A percentile compares a stretch with the other conserved stretches of the same genome.
Evolutionary conservation across 2,797 vertebrate species (phyloP).

Genomic region (Myotis myotis): DNA sequence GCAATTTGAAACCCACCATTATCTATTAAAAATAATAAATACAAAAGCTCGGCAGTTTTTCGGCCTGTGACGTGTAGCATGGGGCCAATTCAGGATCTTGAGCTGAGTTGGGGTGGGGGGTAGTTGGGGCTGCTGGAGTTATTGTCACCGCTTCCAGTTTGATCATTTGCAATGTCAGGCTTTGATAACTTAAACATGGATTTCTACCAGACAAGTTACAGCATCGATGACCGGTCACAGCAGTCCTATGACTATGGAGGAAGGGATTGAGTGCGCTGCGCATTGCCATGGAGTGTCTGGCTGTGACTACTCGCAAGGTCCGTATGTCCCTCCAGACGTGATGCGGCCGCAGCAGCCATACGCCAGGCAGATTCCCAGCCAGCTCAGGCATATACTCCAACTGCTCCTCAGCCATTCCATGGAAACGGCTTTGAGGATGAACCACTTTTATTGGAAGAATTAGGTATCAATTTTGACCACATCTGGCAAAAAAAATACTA

Average conservation of each 20-base stretch:
- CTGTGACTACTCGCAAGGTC: conserved; percentile 90
- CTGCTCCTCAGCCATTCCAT: conserved; percentile 91
- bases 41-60: neutral
- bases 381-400: conserved; percentile 87
- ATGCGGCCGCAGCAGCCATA: conserved; percentile 89
- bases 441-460: conserved; percentile 95
- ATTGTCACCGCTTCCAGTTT: neutral
- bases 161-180: conserved; percentile 90
- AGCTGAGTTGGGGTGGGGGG: neutral
- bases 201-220: conserved; percentile 97
- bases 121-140: neutral
- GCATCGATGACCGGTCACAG: conserved; percentile 92
- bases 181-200: conserved; percentile 95
- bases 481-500: conserved; percentile 94
- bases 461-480: conserved; percentile 98
- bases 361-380: conserved; percentile 96
- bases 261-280: conserved; percentile 60
- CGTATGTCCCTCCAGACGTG: conserved; percentile 83
- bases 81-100: neutral
- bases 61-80: neutral
- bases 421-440: conserved; percentile 95
- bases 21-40: neutral
- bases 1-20: neutral
- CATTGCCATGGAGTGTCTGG: conserved; percentile 81
- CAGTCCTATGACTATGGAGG: conserved; percentile 87